Conservation (phyloP, 2,797 vertebrate species). For the Oreortyx pictus region DNA sequence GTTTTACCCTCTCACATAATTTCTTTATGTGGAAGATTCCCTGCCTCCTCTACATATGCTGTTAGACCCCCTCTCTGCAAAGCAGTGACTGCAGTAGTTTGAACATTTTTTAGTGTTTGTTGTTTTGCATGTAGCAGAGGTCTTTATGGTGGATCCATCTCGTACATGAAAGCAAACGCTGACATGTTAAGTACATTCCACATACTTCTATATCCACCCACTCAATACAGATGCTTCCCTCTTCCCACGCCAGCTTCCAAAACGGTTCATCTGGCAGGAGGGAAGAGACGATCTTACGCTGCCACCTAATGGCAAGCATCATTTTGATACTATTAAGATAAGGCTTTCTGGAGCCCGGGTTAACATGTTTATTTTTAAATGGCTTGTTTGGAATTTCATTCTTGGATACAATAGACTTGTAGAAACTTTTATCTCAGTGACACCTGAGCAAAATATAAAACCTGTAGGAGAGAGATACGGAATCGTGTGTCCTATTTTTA, state of each 20-base stretch:
- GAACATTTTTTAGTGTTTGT: conserved; percentile 18
- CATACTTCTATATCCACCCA: conserved; percentile 78
- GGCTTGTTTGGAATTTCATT: neutral
- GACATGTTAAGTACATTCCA: conserved; percentile 71
- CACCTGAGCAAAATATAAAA: neutral
- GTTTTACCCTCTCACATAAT: neutral
- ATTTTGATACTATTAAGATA: neutral
- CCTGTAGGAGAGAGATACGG: neutral
- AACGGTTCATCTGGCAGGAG: neutral
- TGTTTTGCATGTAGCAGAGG: conserved; percentile 17
- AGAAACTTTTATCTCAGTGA: neutral
- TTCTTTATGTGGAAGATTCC: neutral
- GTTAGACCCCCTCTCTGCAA: neutral
- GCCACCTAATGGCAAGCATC: conserved; percentile 80
- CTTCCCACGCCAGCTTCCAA: conserved; percentile 36
- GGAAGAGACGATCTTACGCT: conserved; percentile 73
- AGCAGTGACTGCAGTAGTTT: neutral
- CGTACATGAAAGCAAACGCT: conserved; percentile 57
- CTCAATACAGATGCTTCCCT: conserved; percentile 40
- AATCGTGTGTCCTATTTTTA: neutral
- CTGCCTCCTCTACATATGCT: neutral
- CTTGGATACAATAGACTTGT: neutral
- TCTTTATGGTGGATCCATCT: conserved; percentile 79
- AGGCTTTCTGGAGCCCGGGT: neutral
- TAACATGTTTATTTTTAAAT: neutral